phyloP scores from a whole-genome alignment of 2,113 vertebrate genomes.

The Neoarius graeffei region DNA sequence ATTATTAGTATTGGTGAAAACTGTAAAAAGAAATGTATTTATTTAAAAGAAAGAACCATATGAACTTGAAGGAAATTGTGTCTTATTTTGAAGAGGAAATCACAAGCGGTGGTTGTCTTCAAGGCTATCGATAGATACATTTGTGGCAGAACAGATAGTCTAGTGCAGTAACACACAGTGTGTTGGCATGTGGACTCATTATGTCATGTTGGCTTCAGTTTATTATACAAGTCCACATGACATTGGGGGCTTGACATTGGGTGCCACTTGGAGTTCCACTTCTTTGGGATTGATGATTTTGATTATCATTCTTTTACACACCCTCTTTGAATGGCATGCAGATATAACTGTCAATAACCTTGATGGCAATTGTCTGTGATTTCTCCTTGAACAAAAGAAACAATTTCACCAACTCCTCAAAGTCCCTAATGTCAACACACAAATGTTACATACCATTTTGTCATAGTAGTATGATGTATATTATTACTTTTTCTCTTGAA shows the following conservation, averaged over 20 bases:
- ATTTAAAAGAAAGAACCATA: too few relatives aligned
- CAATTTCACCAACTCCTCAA: neutral
- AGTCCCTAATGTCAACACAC: neutral
- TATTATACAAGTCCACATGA: neutral
- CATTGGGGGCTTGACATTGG: neutral
- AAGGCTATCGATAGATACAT: too few relatives aligned
- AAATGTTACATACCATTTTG: neutral
- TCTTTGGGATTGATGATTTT: neutral
- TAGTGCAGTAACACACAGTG: too few relatives aligned
- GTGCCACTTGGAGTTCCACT: neutral
- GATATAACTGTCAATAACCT: neutral
- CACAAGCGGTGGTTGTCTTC: too few relatives aligned
- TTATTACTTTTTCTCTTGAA: neutral
- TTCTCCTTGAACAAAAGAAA: neutral
- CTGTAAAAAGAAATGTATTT: too few relatives aligned
- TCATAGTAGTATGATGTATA: neutral
- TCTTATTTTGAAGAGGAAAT: too few relatives aligned
- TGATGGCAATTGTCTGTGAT: neutral
- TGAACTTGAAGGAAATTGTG: too few relatives aligned
- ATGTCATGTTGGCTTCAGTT: too few relatives aligned
- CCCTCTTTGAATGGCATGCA: neutral
- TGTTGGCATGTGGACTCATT: too few relatives aligned
- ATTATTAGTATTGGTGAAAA: neutral
- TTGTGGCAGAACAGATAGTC: too few relatives aligned
- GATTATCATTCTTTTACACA: neutral